Conservation (phyloP, 2,797 vertebrate genomes). For the Cephalopachus bancanus region DNA sequence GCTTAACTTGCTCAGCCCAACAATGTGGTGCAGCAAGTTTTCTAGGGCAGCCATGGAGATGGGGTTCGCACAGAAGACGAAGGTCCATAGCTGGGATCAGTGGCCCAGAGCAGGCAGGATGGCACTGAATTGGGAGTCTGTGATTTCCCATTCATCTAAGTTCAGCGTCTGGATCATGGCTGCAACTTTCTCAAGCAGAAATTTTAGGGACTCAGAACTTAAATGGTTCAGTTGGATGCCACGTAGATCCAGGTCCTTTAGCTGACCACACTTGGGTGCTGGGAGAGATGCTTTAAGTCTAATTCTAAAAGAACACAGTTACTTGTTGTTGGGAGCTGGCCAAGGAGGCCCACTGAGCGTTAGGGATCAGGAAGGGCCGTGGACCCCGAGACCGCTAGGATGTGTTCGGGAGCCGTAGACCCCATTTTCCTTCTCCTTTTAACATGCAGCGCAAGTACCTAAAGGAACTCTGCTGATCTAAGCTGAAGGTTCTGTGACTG, state of each 20-base stretch:
- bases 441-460: no score
- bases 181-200: neutral
- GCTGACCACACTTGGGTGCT: neutral
- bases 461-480: no score
- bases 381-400: no score
- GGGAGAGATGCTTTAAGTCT: neutral
- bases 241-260: neutral
- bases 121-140: neutral
- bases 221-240: fast-evolving
- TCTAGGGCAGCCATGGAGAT: neutral
- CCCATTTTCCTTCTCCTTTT: no score
- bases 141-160: neutral
- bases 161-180: neutral
- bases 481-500: no score
- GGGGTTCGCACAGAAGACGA: neutral
- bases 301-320: neutral
- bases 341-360: no score
- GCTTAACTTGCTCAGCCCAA: no score
- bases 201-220: fast-evolving
- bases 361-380: no score
- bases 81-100: neutral
- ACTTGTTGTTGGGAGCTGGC: no score
- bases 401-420: no score
- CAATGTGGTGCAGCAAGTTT: fast-evolving
- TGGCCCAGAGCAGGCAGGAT: neutral